Conservation (phyloP, 2,888 invertebrate genomes). For the Tryphoninae sp. region DNA sequence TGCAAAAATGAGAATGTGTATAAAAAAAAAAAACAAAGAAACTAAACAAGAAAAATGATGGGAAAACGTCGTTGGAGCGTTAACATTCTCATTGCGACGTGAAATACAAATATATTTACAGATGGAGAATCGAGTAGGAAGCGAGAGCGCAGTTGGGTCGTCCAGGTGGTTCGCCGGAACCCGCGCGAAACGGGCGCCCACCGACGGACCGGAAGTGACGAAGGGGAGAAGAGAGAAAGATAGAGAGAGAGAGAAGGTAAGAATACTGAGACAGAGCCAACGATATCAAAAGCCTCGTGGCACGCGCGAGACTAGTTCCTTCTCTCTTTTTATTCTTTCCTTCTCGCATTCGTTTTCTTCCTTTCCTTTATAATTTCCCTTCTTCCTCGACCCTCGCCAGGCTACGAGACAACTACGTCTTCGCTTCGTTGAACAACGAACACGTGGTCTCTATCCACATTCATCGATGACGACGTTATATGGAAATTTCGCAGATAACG, state of each 20-base stretch:
- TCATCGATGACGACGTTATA: conserved; percentile 32
- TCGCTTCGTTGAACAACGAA: conserved; percentile 52
- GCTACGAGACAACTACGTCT: conserved; percentile 43
- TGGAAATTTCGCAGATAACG: too few relatives aligned
- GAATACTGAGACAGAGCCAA: not conserved
- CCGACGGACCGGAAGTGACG: conserved; percentile 61
- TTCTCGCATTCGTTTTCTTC: conserved; percentile 15
- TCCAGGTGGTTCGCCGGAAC: conserved; percentile 66
- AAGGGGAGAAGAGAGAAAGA: conserved; percentile 13
- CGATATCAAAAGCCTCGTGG: conserved; percentile 19
- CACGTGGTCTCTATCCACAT: conserved; percentile 45
- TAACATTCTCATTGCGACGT: not conserved
- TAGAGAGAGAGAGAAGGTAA: conserved; percentile 33
- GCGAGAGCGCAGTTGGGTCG: conserved; percentile 45
- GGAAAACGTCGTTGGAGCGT: not conserved
- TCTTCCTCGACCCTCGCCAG: not conserved
- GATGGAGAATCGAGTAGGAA: conserved; percentile 15
- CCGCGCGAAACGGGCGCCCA: conserved; percentile 61
- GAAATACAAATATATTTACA: not conserved
- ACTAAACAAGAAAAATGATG: not conserved
- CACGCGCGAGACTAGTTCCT: conserved; percentile 11
- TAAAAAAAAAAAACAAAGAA: not conserved
- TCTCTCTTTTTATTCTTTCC: conserved; percentile 12
- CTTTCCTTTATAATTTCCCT: not conserved
- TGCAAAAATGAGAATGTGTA: not conserved